Conservation (phyloP, 2,113 vertebrate species). For the Alethe diademata region DNA sequence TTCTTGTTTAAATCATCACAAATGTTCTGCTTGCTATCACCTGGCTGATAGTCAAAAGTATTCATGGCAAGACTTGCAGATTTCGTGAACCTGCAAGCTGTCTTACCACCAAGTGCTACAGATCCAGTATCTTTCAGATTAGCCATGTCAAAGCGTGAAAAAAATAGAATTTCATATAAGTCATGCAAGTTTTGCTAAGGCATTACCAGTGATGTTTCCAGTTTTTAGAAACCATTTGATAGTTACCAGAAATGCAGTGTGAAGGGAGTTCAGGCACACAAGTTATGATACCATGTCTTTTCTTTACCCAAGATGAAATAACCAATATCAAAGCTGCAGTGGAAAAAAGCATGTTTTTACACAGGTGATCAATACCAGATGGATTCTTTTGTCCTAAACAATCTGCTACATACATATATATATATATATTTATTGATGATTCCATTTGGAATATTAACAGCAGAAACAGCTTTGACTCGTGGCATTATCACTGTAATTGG, state of each 20-base stretch:
- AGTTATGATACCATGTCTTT: background rate
- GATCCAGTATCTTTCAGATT: background rate
- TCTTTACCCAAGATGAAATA: background rate
- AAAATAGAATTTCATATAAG: background rate
- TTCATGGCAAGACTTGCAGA: background rate
- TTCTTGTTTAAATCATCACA: background rate
- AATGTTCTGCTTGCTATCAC: background rate
- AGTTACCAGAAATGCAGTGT: background rate
- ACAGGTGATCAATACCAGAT: background rate
- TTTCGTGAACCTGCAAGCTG: background rate
- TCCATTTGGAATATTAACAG: background rate
- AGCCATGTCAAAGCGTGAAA: background rate
- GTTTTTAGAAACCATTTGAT: background rate
- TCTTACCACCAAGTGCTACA: background rate
- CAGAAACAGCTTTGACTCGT: background rate
- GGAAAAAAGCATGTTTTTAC: background rate
- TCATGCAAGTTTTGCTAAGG: background rate
- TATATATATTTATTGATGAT: background rate
- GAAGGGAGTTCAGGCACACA: background rate
- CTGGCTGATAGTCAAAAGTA: background rate
- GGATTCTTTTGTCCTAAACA: background rate
- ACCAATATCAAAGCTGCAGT: background rate
- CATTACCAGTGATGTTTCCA: background rate
- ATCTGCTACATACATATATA: background rate
- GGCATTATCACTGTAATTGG: background rate